These are phyloP conservation scores for Sylvia atricapilla DNA, from an alignment of 2,113 vertebrate species.

Conservation along the genomic window DNA sequence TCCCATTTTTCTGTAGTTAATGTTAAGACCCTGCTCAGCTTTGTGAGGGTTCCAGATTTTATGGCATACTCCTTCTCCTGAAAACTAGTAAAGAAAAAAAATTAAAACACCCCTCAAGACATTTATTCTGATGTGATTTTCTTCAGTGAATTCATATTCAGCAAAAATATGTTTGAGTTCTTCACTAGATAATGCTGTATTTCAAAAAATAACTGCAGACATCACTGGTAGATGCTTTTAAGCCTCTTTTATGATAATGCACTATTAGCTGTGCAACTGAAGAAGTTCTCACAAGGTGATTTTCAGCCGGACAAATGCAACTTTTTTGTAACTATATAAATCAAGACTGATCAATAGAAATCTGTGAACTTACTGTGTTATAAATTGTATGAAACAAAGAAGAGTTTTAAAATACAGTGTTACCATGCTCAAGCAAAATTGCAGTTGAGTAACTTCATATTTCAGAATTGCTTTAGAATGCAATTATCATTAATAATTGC, in stretches of 20 bases:
- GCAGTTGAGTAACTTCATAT: background rate
- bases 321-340: background rate
- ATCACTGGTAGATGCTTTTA: background rate
- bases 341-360: background rate
- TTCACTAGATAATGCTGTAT: background rate
- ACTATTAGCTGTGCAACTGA: background rate
- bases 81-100: background rate
- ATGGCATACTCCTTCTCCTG: background rate
- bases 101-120: accelerated
- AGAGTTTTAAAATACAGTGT: background rate
- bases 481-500: background rate
- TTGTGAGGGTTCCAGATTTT: background rate
- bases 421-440: background rate
- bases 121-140: background rate
- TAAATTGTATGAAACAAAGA: background rate
- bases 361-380: background rate
- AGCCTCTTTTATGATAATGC: background rate
- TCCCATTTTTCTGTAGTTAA: background rate
- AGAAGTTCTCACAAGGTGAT: background rate
- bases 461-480: background rate
- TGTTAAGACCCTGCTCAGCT: background rate
- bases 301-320: background rate
- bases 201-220: background rate
- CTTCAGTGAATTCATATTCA: background rate
- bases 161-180: background rate